Percentiles rank a stretch among this genome's conserved stretches.
Evolutionary conservation across 2,113 vertebrate genomes (phyloP).

Genomic region (Meriones unguiculatus): DNA sequence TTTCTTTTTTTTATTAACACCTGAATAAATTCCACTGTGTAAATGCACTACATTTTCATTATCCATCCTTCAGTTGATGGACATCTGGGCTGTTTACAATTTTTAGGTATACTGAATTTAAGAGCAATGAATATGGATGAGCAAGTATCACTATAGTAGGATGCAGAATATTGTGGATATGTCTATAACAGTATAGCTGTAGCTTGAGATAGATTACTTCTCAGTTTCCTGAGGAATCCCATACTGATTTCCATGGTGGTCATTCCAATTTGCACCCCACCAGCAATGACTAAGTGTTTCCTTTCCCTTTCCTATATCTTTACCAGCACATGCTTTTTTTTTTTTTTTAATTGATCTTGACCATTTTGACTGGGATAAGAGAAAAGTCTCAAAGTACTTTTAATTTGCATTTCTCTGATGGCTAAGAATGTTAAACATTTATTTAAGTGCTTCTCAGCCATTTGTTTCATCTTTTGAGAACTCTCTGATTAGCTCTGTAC

Average conservation of each 20-base stretch:
- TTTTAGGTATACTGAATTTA: neutral
- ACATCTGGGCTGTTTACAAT: neutral
- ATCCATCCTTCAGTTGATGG: neutral
- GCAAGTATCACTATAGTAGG: neutral
- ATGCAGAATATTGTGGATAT: neutral
- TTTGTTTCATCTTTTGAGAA: neutral
- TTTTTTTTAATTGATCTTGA: neutral
- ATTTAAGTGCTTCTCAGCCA: neutral
- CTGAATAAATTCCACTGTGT: neutral
- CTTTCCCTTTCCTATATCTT: too few species aligned
- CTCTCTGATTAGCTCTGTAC: neutral
- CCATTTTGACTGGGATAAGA: neutral
- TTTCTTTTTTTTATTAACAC: neutral
- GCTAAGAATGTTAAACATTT: neutral
- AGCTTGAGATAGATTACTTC: neutral
- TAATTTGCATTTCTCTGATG: neutral
- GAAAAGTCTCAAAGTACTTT: neutral
- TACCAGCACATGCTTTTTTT: neutral
- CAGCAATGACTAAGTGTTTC: neutral
- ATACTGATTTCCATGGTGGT: neutral
- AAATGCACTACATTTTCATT: too few species aligned
- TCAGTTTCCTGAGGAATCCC: neutral
- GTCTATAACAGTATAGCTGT: too few species aligned
- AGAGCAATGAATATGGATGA: neutral
- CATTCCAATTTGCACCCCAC: neutral